phyloP scores from a whole-genome alignment of 2,888 invertebrate genomes.

The Xanthostigma xanthostigma region DNA sequence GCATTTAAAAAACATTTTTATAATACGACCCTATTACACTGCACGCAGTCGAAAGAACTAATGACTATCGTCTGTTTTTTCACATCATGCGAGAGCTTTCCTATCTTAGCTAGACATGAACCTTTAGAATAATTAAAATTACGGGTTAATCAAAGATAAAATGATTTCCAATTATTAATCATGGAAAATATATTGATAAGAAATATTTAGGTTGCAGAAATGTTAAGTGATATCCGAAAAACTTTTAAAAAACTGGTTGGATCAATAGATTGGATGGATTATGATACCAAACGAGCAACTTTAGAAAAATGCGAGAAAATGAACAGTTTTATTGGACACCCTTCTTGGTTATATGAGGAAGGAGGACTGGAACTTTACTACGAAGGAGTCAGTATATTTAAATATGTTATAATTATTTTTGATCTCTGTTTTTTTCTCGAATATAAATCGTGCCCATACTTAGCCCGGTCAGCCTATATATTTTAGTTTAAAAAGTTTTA shows the following conservation, averaged over 20 bases:
- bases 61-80: no score
- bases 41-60: no score
- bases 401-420: slow-evolving; percentile 1
- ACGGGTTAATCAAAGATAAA: no score
- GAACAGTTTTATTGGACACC: slow-evolving; percentile 63
- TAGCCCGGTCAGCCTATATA: no score
- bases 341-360: slow-evolving; percentile 56
- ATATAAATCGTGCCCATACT: no score
- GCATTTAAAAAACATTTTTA: no score
- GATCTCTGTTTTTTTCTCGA: neutral
- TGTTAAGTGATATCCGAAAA: slow-evolving; percentile 58
- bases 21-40: no score
- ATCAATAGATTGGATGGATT: slow-evolving; percentile 61
- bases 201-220: slow-evolving; percentile 41
- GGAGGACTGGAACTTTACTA: slow-evolving; percentile 52
- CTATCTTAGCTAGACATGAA: no score
- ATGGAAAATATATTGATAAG: neutral
- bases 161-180: no score
- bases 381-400: slow-evolving; percentile 32
- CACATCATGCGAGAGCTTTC: no score
- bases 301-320: slow-evolving; percentile 59
- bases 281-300: slow-evolving; percentile 52
- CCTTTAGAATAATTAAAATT: no score
- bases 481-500: no score
- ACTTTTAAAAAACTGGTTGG: slow-evolving; percentile 52